Conservation (phyloP, 2,888 invertebrate species). For the Cephus sareptanus region DNA sequence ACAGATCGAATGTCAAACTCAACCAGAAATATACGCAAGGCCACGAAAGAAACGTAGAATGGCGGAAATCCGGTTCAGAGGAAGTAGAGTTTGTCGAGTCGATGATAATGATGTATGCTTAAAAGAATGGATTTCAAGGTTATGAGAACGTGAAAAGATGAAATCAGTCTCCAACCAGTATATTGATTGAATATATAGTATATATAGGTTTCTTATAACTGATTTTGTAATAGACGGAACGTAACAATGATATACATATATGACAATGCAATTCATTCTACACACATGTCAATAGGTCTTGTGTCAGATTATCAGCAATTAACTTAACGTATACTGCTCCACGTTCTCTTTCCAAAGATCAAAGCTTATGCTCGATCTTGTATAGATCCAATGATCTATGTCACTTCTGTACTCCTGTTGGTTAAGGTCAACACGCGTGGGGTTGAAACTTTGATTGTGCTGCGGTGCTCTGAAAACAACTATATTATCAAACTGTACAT, state of each 20-base stretch:
- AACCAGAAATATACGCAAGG: background rate
- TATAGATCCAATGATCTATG: background rate
- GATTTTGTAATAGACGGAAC: background rate
- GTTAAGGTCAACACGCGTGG: background rate
- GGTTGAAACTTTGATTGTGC: too few species aligned
- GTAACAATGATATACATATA: background rate
- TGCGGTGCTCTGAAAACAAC: too few species aligned
- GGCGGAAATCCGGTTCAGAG: background rate
- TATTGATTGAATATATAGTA: background rate
- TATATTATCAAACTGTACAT: too few species aligned
- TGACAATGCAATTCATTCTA: background rate
- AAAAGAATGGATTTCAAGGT: background rate
- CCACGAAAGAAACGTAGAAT: background rate
- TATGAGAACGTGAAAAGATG: background rate
- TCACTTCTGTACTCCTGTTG: background rate
- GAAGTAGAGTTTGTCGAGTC: background rate
- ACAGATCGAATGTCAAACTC: background rate
- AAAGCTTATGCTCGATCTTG: background rate
- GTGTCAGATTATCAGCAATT: background rate
- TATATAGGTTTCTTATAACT: background rate
- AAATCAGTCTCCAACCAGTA: background rate
- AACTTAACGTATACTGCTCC: background rate
- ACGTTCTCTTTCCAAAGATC: background rate
- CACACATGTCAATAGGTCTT: background rate
- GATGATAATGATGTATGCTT: background rate